Evolutionary conservation across 2,888 invertebrate species (phyloP), one percentile per base, ranked within the genome.

Genomic region (Anoplius nigerrimus): DNA sequence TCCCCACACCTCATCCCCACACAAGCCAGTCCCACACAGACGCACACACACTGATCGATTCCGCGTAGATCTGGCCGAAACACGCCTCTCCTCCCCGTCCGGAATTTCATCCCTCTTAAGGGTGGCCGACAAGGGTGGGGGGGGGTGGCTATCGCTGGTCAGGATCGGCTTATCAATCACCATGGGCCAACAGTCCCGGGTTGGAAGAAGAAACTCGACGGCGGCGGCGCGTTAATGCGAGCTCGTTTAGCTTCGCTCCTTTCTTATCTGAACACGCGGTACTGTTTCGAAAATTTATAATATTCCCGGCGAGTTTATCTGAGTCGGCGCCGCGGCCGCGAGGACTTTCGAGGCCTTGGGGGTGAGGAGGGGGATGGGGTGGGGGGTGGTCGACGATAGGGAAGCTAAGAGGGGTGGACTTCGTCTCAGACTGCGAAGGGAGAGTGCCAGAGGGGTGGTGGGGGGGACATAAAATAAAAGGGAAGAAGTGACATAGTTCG

Each of bases 161-260:
- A 73, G 70, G 70, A 83, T 84, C 85, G 72, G 70, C 79, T 83
- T 83, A 84, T 84, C 84, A 77, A 84, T 86, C 83, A 83, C 81
- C 67, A 57, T 57, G 64, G 61, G 53, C 42, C 46, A 24, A 11
- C 63, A 63, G 67, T 22, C 73, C 66, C 71, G 69, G 65, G 69
- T 63, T 63, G 66, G 63, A 65, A 60, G 66, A 54, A 69, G 65
- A 67, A 69, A 71, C 70, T 48, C 63, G 57, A 72, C 64, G 64
- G 66, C 75, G 74, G 61, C 67, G 72, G 62, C 71, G 80, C 81
- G 80, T 75, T 84, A 81, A 84, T 81, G 79, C 71, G 75, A 78
- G 77, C 82, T 83, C 84, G 79, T 84, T 85, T 81, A 80, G 75
- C 74, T 78, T 72, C 75, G 62, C 73, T 66, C 69, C 34, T n/a